Conservation (phyloP, 2,888 invertebrate species). For the Tipula confusa region DNA sequence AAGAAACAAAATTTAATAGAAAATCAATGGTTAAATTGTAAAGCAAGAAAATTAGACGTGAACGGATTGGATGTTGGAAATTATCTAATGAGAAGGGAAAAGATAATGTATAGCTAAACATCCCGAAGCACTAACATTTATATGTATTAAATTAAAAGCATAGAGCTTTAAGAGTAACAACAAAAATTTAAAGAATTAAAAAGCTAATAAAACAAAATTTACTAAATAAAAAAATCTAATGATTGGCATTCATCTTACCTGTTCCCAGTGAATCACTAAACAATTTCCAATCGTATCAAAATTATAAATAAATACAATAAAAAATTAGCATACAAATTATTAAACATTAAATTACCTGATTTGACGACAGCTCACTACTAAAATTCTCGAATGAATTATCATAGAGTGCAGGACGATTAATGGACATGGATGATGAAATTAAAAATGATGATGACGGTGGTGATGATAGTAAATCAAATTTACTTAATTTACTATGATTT, state of each 20-base stretch:
- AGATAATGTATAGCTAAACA: background rate
- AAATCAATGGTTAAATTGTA: background rate
- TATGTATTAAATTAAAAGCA: background rate
- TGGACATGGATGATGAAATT: background rate
- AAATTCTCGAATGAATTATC: conserved; percentile 25
- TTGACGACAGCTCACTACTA: conserved; percentile 3
- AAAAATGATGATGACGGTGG: background rate
- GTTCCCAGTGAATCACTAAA: background rate
- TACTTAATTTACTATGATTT: background rate
- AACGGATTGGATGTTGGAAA: background rate
- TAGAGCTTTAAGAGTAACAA: background rate
- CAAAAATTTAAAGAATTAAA: background rate
- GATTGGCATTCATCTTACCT: background rate
- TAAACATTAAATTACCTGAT: background rate
- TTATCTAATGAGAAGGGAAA: background rate
- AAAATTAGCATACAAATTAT: background rate
- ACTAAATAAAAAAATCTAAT: background rate
- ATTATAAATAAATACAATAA: background rate
- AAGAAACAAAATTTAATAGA: background rate
- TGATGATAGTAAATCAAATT: background rate
- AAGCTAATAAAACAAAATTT: background rate
- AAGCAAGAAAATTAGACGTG: background rate
- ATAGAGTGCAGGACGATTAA: background rate
- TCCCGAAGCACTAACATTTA: background rate
- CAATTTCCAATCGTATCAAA: background rate